Evolutionary conservation across 2,797 vertebrate genomes (phyloP).

Genomic region (Vultur gryphus): DNA sequence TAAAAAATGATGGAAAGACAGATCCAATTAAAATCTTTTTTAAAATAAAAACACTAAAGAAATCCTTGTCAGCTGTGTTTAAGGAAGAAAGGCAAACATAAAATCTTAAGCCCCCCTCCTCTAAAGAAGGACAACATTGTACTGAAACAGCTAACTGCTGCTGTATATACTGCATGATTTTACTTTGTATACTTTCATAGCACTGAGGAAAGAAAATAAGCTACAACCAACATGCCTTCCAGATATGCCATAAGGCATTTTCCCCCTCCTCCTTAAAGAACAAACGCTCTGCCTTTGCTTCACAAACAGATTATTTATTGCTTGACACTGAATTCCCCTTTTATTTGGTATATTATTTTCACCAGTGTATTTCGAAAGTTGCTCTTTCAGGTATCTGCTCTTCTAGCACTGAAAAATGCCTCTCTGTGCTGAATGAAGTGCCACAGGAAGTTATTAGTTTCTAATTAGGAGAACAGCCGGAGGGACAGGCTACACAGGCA

Average conservation of each 20-base stretch:
- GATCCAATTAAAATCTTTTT: not conserved
- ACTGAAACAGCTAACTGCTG: not conserved
- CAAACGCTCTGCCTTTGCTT: not conserved
- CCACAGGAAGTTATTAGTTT: not conserved
- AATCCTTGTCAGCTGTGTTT: not conserved
- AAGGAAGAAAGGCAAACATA: not conserved
- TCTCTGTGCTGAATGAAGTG: not conserved
- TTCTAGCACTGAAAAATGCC: not conserved
- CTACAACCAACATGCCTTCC: not conserved
- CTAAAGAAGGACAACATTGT: not conserved
- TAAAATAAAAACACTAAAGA: not conserved
- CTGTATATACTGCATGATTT: not conserved
- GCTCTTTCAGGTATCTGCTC: not conserved
- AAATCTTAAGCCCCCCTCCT: not conserved
- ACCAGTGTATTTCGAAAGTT: not conserved
- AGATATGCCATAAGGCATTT: not conserved
- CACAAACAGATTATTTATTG: not conserved
- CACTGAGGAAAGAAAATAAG: not conserved
- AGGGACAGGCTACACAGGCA: not conserved
- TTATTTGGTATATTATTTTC: not conserved
- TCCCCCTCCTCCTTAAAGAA: not conserved
- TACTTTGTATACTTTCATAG: not conserved
- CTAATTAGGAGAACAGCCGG: not conserved
- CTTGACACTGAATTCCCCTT: not conserved
- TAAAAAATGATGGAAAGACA: conserved; percentile 21